Percentiles rank a stretch among this genome's conserved stretches.
Evolutionary conservation across 2,888 invertebrate genomes (phyloP).

Genomic region (Brachypalpus laphriformis): DNA sequence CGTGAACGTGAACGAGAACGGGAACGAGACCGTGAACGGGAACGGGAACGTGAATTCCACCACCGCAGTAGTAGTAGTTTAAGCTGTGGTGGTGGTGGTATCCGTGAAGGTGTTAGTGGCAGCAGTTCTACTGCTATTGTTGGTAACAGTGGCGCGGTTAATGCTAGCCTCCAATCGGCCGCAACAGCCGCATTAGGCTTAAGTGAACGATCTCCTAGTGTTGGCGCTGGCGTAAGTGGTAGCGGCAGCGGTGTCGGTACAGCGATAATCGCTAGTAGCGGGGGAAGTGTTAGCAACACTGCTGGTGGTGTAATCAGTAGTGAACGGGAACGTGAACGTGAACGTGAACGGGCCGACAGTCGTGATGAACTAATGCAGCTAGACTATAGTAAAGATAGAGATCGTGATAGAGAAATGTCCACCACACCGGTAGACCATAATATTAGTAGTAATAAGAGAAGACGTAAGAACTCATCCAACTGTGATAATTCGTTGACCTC

Average conservation of each 20-base stretch:
- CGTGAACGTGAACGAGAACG: conserved; percentile 77
- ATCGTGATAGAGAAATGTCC: conserved; percentile 85
- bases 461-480: conserved; percentile 85
- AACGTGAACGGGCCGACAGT: conserved; percentile 79
- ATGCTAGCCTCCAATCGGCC: conserved; percentile 78
- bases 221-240: conserved; percentile 80
- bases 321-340: conserved; percentile 79
- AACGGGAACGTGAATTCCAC: conserved; percentile 80
- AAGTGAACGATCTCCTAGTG: conserved; percentile 82
- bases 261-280: conserved; percentile 74
- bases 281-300: conserved; percentile 76
- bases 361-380: conserved; percentile 83
- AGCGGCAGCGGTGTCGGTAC: conserved; percentile 78
- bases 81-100: conserved; percentile 78
- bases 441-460: conserved; percentile 85
- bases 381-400: conserved; percentile 83
- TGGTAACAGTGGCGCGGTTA: conserved; percentile 78
- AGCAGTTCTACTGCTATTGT: conserved; percentile 78
- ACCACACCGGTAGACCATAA: conserved; percentile 83
- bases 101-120: conserved; percentile 60
- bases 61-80: conserved; percentile 82
- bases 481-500: conserved; percentile 86
- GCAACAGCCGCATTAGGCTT: conserved; percentile 79
- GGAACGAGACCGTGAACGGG: conserved; percentile 77
- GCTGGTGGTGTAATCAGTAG: conserved; percentile 78